Conservation (phyloP, 2,797 vertebrate genomes). For the Rhodeus uyekii region DNA sequence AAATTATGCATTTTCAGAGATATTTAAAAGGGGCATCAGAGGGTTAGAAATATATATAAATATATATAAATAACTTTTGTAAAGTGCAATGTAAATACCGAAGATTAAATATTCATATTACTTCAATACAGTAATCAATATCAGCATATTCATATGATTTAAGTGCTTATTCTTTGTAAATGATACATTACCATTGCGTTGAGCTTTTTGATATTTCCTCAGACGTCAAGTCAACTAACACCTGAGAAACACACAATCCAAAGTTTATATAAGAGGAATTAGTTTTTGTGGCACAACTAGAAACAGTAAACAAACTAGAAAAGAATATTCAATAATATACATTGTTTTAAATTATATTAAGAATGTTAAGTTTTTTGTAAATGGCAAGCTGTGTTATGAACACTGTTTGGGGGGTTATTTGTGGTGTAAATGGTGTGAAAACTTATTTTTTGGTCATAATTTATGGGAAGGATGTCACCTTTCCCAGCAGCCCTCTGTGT, state of each 20-base stretch:
- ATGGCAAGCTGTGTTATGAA: neutral
- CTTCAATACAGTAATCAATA: neutral
- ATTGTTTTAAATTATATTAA: neutral
- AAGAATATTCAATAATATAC: neutral
- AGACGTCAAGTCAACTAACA: slow-evolving; percentile 83
- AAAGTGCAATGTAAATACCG: neutral
- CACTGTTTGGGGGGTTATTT: neutral
- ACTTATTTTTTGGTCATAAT: neutral
- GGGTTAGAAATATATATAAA: neutral
- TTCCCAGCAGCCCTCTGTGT: slow-evolving; percentile 96
- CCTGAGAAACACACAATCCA: slow-evolving; percentile 69
- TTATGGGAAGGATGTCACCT: slow-evolving; percentile 71
- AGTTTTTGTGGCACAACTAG: neutral
- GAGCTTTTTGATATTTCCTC: slow-evolving; percentile 88
- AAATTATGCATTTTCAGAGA: neutral
- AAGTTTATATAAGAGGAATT: neutral
- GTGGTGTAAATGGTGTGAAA: neutral
- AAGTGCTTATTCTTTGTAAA: neutral
- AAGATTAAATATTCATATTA: neutral
- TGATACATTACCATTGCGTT: slow-evolving; percentile 86
- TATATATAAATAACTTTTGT: neutral
- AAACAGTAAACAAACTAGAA: neutral
- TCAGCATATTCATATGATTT: neutral
- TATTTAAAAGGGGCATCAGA: neutral
- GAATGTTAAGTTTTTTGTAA: neutral